Percentiles rank a stretch among this genome's conserved stretches.
Conservation (phyloP, 2,113 vertebrate genomes). For the Quiscalus mexicanus region DNA sequence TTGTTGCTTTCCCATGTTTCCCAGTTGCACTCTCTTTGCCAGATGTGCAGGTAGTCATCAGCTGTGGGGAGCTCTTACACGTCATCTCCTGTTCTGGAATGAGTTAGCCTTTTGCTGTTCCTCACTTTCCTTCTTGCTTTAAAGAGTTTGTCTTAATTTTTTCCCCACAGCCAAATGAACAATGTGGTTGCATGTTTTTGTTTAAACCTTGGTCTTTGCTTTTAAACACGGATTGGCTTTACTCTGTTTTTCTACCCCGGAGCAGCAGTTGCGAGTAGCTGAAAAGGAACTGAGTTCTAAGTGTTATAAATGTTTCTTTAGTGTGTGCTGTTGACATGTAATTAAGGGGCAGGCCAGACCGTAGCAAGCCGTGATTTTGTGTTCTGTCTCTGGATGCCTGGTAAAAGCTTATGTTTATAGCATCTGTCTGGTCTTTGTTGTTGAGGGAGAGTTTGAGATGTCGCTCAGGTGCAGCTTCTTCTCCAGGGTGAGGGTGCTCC, state of each 20-base stretch:
- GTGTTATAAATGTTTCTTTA: background rate
- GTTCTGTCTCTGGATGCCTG: background rate
- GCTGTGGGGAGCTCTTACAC: background rate
- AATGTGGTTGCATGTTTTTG: background rate
- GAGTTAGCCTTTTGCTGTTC: background rate
- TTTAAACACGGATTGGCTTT: background rate
- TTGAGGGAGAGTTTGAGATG: background rate
- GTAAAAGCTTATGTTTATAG: background rate
- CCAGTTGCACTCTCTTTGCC: background rate
- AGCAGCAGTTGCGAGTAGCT: background rate
- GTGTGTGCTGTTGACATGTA: background rate
- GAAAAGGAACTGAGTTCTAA: background rate
- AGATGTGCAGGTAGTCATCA: background rate
- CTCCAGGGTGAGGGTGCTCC: background rate
- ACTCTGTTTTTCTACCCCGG: background rate
- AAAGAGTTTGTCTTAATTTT: background rate
- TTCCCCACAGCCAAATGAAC: background rate
- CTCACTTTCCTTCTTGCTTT: background rate
- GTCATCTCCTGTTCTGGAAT: background rate
- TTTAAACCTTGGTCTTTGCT: background rate
- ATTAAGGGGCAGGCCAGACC: background rate
- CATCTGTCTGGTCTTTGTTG: fast-evolving
- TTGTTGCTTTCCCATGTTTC: background rate
- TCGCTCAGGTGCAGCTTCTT: fast-evolving
- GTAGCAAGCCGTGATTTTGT: background rate